Evolutionary conservation across 2,888 invertebrate species (phyloP).

Genomic region (Pseudoips prasinana): DNA sequence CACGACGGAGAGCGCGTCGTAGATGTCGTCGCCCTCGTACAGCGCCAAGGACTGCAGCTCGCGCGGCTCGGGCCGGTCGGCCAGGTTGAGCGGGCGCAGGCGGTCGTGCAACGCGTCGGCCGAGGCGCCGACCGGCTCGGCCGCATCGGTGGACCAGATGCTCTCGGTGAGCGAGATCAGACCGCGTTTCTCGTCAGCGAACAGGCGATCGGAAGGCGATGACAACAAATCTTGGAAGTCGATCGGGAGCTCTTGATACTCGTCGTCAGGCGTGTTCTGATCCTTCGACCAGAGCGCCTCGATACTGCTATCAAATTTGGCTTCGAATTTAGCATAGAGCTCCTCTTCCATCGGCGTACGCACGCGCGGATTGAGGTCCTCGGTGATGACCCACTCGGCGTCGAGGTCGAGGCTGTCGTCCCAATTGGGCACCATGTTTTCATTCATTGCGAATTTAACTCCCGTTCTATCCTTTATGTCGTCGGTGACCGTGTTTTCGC

Average conservation of each 20-base stretch:
- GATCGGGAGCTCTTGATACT: conserved; percentile 83
- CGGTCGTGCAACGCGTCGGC: conserved; percentile 44
- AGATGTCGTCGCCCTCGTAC: conserved; percentile 62
- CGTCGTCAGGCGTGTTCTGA: conserved; percentile 75
- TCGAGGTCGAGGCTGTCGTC: conserved; percentile 58
- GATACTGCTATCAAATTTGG: conserved; percentile 86
- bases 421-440: conserved; percentile 62
- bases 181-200: conserved; percentile 60
- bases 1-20: conserved; percentile 62
- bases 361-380: conserved; percentile 52
- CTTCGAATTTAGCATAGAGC: conserved; percentile 82
- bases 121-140: conserved; percentile 25
- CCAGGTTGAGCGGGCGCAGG: conserved; percentile 38
- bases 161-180: conserved; percentile 57
- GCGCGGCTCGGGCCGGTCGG: conserved; percentile 44
- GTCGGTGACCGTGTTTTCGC: conserved; percentile 72
- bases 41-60: conserved; percentile 54
- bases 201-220: conserved; percentile 78
- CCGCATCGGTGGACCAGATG: conserved; percentile 55
- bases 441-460: conserved; percentile 46
- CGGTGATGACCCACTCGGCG: conserved; percentile 59
- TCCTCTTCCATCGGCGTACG: conserved; percentile 71
- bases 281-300: conserved; percentile 85
- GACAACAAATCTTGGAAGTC: conserved; percentile 82
- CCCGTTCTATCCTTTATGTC: conserved; percentile 52